phyloP scores from a whole-genome alignment of 2,888 invertebrate genomes.

The Aradus depressus region DNA sequence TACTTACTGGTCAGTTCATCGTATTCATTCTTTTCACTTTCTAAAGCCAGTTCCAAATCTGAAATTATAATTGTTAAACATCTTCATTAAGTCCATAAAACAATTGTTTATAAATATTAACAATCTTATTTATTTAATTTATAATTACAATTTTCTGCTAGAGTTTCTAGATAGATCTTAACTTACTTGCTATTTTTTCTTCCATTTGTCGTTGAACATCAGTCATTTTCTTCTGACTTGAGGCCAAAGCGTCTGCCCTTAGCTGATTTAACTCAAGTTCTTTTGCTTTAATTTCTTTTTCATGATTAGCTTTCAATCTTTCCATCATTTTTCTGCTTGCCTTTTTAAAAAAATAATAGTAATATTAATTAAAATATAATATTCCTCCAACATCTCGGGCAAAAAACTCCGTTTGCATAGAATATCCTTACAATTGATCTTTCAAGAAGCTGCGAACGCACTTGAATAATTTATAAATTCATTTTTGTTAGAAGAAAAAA shows the following conservation, averaged over 20 bases:
- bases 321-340: constrained; percentile 56
- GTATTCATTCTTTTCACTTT: constrained; percentile 58
- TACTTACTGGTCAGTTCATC: constrained; percentile 71
- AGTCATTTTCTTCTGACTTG: constrained; percentile 50
- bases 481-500: no score
- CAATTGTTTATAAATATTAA: background rate
- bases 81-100: background rate
- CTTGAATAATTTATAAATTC: no score
- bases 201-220: constrained; percentile 57
- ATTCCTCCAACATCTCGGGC: no score
- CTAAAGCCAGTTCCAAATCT: constrained; percentile 57
- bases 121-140: background rate
- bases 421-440: no score
- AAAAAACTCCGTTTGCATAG: no score
- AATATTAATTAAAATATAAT: no score
- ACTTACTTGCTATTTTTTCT: constrained; percentile 56
- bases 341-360: no score
- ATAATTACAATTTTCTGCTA: background rate
- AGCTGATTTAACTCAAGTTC: constrained; percentile 67
- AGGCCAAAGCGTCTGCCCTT: constrained; percentile 55
- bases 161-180: constrained; percentile 14
- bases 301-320: constrained; percentile 52
- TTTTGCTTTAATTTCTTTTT: constrained; percentile 63
- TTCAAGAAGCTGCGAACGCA: no score
- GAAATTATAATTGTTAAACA: constrained; percentile 32